Evolutionary conservation across 2,888 invertebrate genomes (phyloP).

Genomic region (Dichetophora obliterata): DNA sequence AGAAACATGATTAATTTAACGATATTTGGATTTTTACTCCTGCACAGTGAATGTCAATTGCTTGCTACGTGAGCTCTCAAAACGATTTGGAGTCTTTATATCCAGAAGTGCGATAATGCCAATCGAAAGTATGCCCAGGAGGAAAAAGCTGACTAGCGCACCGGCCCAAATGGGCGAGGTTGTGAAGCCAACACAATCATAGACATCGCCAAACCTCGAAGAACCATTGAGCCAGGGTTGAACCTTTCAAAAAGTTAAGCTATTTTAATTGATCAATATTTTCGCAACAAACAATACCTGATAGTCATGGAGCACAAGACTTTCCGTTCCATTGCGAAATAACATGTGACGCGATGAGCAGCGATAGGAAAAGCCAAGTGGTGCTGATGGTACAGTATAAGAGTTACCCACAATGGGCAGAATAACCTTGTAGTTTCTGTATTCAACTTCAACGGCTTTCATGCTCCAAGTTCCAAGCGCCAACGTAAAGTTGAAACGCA

Average conservation of each 20-base stretch:
- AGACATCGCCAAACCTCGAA: slow-evolving; percentile 79
- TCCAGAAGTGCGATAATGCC: slow-evolving; percentile 90
- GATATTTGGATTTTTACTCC: slow-evolving; percentile 72
- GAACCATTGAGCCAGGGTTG: slow-evolving; percentile 72
- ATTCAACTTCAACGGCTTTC: slow-evolving; percentile 73
- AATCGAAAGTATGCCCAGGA: slow-evolving; percentile 82
- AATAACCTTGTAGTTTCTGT: slow-evolving; percentile 61
- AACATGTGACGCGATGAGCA: slow-evolving; percentile 71
- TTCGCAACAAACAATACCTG: slow-evolving; percentile 66
- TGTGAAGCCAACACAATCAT: slow-evolving; percentile 93
- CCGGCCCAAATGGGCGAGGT: slow-evolving; percentile 94
- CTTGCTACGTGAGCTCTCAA: slow-evolving; percentile 96
- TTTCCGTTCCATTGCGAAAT: slow-evolving; percentile 71
- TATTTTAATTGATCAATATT: too few relatives aligned
- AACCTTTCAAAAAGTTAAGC: slow-evolving; percentile 67
- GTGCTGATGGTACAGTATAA: slow-evolving; percentile 70
- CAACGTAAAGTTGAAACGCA: slow-evolving; percentile 74
- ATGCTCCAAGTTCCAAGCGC: slow-evolving; percentile 72
- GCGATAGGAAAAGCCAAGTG: slow-evolving; percentile 73
- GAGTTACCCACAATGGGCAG: slow-evolving; percentile 58
- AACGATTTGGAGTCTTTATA: slow-evolving; percentile 96
- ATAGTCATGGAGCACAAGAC: slow-evolving; percentile 71
- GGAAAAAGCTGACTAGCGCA: slow-evolving; percentile 82
- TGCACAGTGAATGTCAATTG: slow-evolving; percentile 85
- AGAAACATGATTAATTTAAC: slow-evolving; percentile 59